Evolutionary conservation across 2,113 vertebrate species (phyloP), one percentile per base, ranked within the genome.

Genomic region (Corynorhinus townsendii): DNA sequence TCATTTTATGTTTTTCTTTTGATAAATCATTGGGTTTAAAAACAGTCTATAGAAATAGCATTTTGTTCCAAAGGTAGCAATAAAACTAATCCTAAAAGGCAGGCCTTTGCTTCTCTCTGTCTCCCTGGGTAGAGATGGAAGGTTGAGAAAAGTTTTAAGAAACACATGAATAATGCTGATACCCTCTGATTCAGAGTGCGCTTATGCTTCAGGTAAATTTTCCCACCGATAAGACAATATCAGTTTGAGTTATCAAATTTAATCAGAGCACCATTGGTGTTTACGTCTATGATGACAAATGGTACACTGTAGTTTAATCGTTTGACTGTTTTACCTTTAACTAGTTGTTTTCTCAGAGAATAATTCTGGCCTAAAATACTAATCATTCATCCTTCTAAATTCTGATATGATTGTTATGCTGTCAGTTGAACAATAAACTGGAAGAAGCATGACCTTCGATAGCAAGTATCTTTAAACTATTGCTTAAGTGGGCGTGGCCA

Each of bases 1-100:
- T 80, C 83, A 73, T 66, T 92, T 93, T 87, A 56, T 43, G 5
- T 71, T 66, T 96, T 91, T 82, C 82, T 97, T 95, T 79, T 91
- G 71, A 94, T 96, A 95, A 79, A 96, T 40, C 79, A 59, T 86
- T 69, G 11, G 19, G 69, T 54, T 97, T 97, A 68, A 96, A 97
- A 64, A 62, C 96, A 62, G 90, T 89, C 88, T 91, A 96, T 49
- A 93, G 71, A 95, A 94, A 90, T 28, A 84, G 45, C 22, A 11
- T 79, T 97, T 97, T 95, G 87, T 86, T 97, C 82, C 90, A 94
- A 79, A 91, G 86, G 64, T 66, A 80, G 9, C 43, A 90, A 92
- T 92, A 80, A 86, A 94, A 95, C 54, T 86, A 89, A 92, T 83
- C 38, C 49, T 79, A 91, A 93, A 89, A 97, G 73, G 12, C 24